Conservation (phyloP, 2,113 vertebrate genomes). For the Nicator chloris region DNA sequence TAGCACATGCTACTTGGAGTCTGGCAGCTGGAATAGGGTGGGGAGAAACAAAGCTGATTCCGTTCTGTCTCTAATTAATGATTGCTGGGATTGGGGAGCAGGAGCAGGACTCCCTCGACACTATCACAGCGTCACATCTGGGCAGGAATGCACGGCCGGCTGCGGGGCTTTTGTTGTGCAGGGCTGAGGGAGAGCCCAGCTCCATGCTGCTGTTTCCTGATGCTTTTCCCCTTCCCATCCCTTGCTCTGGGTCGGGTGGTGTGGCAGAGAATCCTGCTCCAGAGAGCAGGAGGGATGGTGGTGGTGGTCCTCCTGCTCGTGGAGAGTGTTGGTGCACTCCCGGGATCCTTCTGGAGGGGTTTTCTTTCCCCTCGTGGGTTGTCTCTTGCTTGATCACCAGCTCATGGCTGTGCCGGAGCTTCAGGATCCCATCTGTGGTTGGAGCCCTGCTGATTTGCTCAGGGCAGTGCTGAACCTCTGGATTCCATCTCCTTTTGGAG, state of each 20-base stretch:
- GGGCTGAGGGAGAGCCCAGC: background rate
- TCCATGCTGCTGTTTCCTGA: background rate
- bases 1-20: slow-evolving; percentile 62
- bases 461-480: background rate
- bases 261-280: background rate
- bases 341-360: fast-evolving
- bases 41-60: slow-evolving; percentile 58
- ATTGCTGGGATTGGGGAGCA: slow-evolving; percentile 21
- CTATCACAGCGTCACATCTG: slow-evolving; percentile 43
- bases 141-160: slow-evolving; percentile 4
- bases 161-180: slow-evolving; percentile 29
- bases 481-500: background rate
- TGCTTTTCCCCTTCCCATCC: background rate
- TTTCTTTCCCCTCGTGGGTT: background rate
- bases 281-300: background rate
- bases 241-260: fast-evolving
- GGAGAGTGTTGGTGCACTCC: background rate
- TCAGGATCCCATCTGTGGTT: background rate
- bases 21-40: slow-evolving; percentile 61
- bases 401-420: background rate
- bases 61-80: slow-evolving; percentile 60
- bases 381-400: background rate
- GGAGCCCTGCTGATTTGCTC: background rate
- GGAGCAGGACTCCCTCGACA: background rate
- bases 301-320: fast-evolving